Evolutionary conservation across 1,140 invertebrate genomes (phyloP).

Genomic region (Ylistrum balloti): DNA sequence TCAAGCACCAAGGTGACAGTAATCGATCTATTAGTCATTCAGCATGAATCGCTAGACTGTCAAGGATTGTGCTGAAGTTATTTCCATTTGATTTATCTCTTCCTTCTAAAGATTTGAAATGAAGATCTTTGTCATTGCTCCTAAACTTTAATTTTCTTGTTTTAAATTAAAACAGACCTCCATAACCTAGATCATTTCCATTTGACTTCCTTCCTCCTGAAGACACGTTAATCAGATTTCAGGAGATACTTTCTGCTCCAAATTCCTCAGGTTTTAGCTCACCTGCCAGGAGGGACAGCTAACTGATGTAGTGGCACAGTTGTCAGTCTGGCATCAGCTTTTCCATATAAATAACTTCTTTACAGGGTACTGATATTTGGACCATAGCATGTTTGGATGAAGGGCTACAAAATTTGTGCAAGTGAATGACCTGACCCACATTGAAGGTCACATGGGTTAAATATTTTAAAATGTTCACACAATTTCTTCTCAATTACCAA

Average conservation of each 20-base stretch:
- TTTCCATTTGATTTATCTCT: background rate
- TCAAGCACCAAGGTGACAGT: background rate
- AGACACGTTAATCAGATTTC: background rate
- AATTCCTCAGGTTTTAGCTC: background rate
- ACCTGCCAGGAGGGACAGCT: no score
- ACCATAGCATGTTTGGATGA: no score
- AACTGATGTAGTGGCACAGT: no score
- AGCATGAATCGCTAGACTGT: background rate
- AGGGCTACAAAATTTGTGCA: no score
- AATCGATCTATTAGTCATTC: background rate
- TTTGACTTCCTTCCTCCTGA: background rate
- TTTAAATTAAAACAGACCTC: background rate
- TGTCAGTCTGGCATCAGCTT: no score
- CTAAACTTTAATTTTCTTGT: background rate
- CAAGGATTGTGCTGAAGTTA: background rate
- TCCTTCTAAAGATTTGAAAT: background rate
- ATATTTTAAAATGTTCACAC: no score
- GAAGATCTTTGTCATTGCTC: background rate
- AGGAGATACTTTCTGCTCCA: background rate
- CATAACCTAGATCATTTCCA: background rate
- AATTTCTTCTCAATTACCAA: no score
- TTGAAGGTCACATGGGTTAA: no score
- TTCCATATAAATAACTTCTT: no score
- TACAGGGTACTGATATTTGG: no score
- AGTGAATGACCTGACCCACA: no score